A percentile compares a stretch with the other conserved stretches of the same genome.
Evolutionary conservation across 1,140 invertebrate genomes (phyloP).

Genomic region (Meloidogyne exigua): DNA sequence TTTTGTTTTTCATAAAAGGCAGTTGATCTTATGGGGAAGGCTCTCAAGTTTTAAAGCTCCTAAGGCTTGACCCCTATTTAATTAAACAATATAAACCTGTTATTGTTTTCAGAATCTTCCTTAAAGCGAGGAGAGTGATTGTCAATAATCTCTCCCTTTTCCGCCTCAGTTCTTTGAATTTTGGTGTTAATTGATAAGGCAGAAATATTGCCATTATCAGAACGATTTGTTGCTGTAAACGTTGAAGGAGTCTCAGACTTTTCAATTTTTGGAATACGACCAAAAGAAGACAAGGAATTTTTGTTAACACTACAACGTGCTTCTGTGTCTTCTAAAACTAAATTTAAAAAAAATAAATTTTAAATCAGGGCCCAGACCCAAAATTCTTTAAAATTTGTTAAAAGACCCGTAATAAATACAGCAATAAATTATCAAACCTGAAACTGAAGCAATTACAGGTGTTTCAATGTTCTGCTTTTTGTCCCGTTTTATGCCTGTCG

Average conservation of each 20-base stretch:
- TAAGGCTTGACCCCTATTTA: too few species aligned
- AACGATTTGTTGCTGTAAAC: background rate
- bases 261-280: background rate
- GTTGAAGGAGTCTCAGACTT: background rate
- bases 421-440: too few species aligned
- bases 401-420: too few species aligned
- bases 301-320: background rate
- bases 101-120: background rate
- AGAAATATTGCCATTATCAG: background rate
- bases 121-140: background rate
- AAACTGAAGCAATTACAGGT: background rate
- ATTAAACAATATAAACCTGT: too few species aligned
- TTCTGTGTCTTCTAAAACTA: background rate
- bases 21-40: too few species aligned
- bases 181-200: background rate
- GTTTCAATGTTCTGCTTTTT: slow-evolving; percentile 4
- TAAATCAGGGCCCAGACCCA: too few species aligned
- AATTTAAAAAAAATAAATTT: too few species aligned
- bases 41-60: too few species aligned
- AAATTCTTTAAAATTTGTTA: too few species aligned
- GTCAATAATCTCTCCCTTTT: background rate
- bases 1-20: too few species aligned
- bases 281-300: background rate
- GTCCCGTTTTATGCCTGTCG: background rate
- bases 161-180: background rate